Conservation (phyloP, 64 coral and sea anemone genomes). For the Porites australiensis region DNA sequence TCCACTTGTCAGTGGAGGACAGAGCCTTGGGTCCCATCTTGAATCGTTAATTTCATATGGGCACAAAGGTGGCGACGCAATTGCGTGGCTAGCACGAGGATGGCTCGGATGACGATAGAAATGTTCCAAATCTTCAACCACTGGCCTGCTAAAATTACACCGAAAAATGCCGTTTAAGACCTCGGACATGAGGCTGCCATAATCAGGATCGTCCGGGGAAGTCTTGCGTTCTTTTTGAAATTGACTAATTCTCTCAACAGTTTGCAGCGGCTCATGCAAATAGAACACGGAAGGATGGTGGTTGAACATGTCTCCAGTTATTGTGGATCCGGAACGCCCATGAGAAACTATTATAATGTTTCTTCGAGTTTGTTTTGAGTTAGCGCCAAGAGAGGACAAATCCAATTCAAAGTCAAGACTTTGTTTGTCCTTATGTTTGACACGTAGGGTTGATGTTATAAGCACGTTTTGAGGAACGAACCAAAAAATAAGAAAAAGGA, state of each 20-base stretch:
- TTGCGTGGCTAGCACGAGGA: not conserved
- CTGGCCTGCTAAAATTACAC: conserved; percentile 5
- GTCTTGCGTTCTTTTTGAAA: not conserved
- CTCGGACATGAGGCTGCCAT: not conserved
- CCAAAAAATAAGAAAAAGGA: not conserved
- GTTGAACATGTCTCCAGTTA: conserved; percentile 33
- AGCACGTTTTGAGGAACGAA: not conserved
- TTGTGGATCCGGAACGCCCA: not conserved
- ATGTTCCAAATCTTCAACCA: not conserved
- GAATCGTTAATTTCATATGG: not conserved
- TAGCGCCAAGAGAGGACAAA: not conserved
- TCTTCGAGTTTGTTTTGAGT: not conserved
- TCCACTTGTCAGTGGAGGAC: not conserved
- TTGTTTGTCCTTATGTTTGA: not conserved
- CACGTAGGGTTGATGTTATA: not conserved
- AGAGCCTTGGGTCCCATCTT: conserved; percentile 13
- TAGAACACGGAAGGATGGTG: conserved; percentile 4
- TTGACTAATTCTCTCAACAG: not conserved
- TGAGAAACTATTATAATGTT: conserved; percentile 15
- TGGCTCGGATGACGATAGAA: conserved; percentile 32
- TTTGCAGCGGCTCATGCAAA: conserved; percentile 20
- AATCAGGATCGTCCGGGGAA: not conserved
- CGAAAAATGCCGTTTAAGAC: conserved; percentile 5
- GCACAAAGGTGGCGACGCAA: conserved; percentile 39
- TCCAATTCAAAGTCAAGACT: not conserved